Evolutionary conservation across 1,140 invertebrate genomes (phyloP), one percentile per base, ranked within the genome.

Genomic region (Penaeus japonicus): DNA sequence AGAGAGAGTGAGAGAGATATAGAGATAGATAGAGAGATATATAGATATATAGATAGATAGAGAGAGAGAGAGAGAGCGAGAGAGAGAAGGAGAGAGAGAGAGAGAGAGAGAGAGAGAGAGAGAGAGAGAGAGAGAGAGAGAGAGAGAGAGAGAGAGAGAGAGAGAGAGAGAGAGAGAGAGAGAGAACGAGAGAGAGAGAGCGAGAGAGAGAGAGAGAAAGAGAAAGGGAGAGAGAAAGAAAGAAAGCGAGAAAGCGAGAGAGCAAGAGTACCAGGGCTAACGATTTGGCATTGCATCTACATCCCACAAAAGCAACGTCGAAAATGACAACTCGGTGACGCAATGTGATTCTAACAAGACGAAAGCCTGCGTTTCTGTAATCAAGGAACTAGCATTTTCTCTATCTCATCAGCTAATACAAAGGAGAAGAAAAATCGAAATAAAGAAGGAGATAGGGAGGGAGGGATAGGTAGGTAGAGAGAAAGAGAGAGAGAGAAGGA

Each of bases 131-230:
- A 70, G 65, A 70, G 65, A 70, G 65, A 70, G 65, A 70, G 65
- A 70, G 65, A 70, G 65, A 70, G 65, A 70, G 65, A 70, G 65
- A 70, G 65, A 70, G 65, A 70, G 65, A 70, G 70, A 73, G 70
- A 73, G 70, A 73, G 70, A 73, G 70, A 73, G 70, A 73, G 70
- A 73, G 70, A 73, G 70, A 73, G 70, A 73, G 70, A 73, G 70
- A 73, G 70, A 73, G 70, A 73, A 32, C 27, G 70, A 73, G 70
- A 73, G 70, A 73, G 70, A 73, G 70, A 73, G 70, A 73, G 70
- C 27, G 70, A 73, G 70, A 7, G 70, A 73, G 70, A 73, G 70
- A 7, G 3, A 30, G 70, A 73, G 35, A 2, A 12, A 73, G 70
- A 32, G n/a, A n/a, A n/a, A n/a, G n/a, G n/a, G n/a, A 73, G 70